Evolutionary conservation across 35 echinoderm and acorn worm genomes (phyloP).

Genomic region (Chiridota heheva): DNA sequence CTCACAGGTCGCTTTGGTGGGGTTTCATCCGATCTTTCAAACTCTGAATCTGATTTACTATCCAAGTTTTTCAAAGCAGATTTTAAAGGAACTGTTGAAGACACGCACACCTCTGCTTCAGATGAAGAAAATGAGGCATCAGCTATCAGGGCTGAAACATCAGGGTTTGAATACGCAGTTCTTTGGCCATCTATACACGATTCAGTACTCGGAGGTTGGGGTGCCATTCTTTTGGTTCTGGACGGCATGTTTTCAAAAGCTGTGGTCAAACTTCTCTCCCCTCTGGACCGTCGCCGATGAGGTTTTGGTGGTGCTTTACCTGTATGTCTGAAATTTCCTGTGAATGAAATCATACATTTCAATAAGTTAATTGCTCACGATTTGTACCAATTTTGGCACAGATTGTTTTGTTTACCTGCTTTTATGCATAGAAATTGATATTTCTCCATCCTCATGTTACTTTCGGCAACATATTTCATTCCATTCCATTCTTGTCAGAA

Average conservation of each 20-base stretch:
- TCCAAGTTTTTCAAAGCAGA: conserved; percentile 28
- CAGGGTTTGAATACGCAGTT: neutral
- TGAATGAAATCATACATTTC: too few species aligned
- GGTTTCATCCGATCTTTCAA: neutral
- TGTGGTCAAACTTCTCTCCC: conserved; percentile 28
- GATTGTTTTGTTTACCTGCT: too few species aligned
- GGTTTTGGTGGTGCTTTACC: conserved; percentile 29
- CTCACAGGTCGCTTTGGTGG: conserved; percentile 36
- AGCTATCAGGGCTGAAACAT: neutral
- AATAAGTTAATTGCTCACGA: too few species aligned
- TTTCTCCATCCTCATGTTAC: too few species aligned
- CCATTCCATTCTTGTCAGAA: too few species aligned
- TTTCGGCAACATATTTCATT: too few species aligned
- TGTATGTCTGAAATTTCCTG: too few species aligned
- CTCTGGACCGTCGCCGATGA: conserved; percentile 5
- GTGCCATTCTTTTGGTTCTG: conserved; percentile 26
- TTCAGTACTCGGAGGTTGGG: conserved; percentile 6
- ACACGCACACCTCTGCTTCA: neutral
- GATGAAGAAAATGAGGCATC: neutral
- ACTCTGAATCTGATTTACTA: neutral
- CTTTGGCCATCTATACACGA: neutral
- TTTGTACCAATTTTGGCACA: too few species aligned
- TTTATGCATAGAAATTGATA: too few species aligned
- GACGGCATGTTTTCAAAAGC: conserved; percentile 40
- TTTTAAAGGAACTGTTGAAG: neutral